Evolutionary conservation across 2,888 invertebrate species (phyloP).

Genomic region (Agrochola lota): DNA sequence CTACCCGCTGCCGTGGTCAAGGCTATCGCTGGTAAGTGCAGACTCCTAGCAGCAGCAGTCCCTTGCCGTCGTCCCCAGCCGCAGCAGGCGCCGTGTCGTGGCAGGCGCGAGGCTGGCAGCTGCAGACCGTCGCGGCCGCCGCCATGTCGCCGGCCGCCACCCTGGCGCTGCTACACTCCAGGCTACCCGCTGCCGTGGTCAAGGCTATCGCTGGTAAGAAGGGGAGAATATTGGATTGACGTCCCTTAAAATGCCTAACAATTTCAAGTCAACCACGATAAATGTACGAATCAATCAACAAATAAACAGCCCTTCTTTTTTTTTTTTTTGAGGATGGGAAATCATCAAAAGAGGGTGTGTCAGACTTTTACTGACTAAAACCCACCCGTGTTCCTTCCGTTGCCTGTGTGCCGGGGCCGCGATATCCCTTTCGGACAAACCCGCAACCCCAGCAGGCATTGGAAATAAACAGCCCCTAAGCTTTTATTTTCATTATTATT

Average conservation of each 20-base stretch:
- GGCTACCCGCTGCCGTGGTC: constrained; percentile 90
- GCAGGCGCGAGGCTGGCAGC: constrained; percentile 91
- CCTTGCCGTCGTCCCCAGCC: background rate
- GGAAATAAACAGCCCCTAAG: too few relatives aligned
- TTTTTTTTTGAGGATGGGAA: too few relatives aligned
- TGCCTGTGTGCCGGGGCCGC: too few relatives aligned
- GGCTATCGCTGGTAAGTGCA: constrained; percentile 85
- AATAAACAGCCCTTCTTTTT: too few relatives aligned
- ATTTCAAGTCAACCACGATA: background rate
- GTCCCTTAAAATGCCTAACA: background rate
- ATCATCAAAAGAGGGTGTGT: too few relatives aligned
- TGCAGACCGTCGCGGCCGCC: constrained; percentile 94
- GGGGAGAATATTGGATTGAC: background rate
- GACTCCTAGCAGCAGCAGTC: constrained; percentile 57
- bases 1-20: constrained; percentile 90
- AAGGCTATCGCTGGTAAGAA: constrained; percentile 77
- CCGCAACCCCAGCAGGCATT: too few relatives aligned
- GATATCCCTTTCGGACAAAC: too few relatives aligned
- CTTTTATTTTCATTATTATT: background rate
- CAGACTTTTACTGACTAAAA: too few relatives aligned
- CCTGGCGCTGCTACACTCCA: constrained; percentile 94
- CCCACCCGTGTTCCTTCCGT: too few relatives aligned
- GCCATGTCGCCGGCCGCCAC: constrained; percentile 95
- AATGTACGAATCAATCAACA: background rate
- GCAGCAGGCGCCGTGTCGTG: constrained; percentile 25